These are phyloP conservation scores for Drosophila bifasciata DNA, from an alignment of 1,140 invertebrate species.

Conservation along the genomic window DNA sequence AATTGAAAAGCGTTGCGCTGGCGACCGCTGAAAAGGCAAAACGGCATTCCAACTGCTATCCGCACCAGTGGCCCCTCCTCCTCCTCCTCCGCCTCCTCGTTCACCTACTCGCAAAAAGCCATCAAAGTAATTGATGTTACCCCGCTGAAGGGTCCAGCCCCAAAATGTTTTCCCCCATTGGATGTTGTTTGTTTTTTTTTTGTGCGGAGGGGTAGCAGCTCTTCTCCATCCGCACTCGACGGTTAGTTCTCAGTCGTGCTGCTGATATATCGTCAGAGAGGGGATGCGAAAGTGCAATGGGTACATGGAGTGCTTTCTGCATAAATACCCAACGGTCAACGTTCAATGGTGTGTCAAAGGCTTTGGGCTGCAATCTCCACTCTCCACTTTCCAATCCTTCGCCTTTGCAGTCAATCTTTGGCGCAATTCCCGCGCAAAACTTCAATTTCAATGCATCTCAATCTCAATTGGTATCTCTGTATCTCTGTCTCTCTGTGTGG, in stretches of 20 bases:
- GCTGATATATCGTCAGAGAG: conserved; percentile 23
- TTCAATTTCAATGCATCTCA: conserved; percentile 8
- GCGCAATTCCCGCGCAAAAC: conserved; percentile 14
- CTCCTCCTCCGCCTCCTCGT: neutral
- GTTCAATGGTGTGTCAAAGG: conserved; percentile 18
- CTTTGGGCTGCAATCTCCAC: conserved; percentile 20
- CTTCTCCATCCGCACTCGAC: neutral
- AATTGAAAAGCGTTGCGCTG: conserved; percentile 68
- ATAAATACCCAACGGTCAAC: neutral
- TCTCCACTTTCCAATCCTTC: neutral
- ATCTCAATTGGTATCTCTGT: neutral
- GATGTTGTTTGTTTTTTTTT: conserved; percentile 28
- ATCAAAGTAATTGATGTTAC: conserved; percentile 78
- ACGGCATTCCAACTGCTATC: conserved; percentile 44
- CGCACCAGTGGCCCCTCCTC: neutral
- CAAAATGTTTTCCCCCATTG: conserved; percentile 30
- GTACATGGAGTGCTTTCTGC: neutral
- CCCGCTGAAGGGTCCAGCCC: conserved; percentile 22
- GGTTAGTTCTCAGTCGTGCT: neutral
- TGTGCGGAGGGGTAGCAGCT: neutral
- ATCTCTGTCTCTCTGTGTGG: neutral
- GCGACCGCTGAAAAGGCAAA: conserved; percentile 62
- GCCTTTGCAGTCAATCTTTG: conserved; percentile 12
- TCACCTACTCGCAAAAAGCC: conserved; percentile 41
- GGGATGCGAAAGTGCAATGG: neutral